Base-by-base conservation (phyloP, 2,888 invertebrate species). In the Aricia artaxerxes region DNA sequence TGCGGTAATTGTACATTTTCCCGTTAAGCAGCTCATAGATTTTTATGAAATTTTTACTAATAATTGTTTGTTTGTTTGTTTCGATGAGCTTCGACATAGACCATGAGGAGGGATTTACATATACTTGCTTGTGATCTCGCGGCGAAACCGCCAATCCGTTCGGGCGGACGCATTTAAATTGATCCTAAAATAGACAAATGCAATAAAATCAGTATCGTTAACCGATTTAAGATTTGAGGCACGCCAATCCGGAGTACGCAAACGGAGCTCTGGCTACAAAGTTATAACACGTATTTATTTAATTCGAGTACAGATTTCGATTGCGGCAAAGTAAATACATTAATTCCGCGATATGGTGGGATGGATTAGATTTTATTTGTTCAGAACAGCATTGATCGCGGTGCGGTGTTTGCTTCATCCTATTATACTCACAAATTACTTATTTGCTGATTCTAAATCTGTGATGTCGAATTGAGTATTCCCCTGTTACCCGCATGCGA, bases 331-430 rank as follows among this genome's bases (percentile, higher is more conserved):
- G 69, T 69, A 69, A 35, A 69, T 69, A 69, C 35, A 69, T 35
- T 35, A 35, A 69, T 73, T 75, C 49, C 24, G 49, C 75, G n/a
- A 75, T 75, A 49, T 75, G 75, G 49, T 44, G 11, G 4, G 49
- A 44, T 75, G 75, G 75, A 75, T 75, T 75, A 75, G 24, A 75
- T 31, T 75, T 75, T 75, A 75, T 75, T 75, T 75, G 49, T 44
- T 75, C 49, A 75, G 75, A 75, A 44, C 73, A 44, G 44, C 75
- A 31, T 49, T 11, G 31, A 75, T 75, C 75, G 49, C 44, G 49
- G n/a, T 44, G 24, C 44, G 44, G 24, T 44, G 49, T 75, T 75
- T 75, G 75, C 75, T 75, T 49, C 4, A 75, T 11, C 75, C 49
- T 44, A 75, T 75, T 75, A 75, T 75, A 44, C 75, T 75, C 5